A percentile compares a stretch with the other conserved stretches of the same genome.
phyloP scores from a whole-genome alignment of 2,888 invertebrate species.

The Epinotia ramella region DNA sequence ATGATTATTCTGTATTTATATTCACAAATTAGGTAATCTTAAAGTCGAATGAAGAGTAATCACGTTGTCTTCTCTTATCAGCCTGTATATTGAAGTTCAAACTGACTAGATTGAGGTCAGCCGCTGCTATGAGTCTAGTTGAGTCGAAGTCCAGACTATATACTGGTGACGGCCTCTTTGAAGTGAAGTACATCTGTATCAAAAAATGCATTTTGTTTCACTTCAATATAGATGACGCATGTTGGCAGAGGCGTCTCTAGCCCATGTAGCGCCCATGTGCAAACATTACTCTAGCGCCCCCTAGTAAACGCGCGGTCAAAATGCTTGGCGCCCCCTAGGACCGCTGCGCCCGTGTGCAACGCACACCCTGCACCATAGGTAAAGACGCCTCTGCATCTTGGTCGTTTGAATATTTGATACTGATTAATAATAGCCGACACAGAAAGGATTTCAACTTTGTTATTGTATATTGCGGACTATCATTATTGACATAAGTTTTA shows the following conservation, averaged over 20 bases:
- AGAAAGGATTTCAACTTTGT: too few relatives aligned
- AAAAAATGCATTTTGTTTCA: background rate
- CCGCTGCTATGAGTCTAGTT: constrained; percentile 70
- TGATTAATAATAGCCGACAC: background rate
- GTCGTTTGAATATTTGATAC: background rate
- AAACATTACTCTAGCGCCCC: too few relatives aligned
- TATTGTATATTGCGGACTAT: background rate
- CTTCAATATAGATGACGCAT: background rate
- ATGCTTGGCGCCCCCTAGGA: too few relatives aligned
- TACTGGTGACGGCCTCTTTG: constrained; percentile 71
- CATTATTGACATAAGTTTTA: background rate
- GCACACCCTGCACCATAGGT: too few relatives aligned
- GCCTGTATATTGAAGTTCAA: constrained; percentile 67
- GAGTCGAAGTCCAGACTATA: constrained; percentile 76
- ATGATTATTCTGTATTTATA: background rate
- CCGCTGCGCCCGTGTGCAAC: too few relatives aligned
- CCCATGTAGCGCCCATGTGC: too few relatives aligned
- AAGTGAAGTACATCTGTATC: constrained; percentile 79
- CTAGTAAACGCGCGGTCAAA: too few relatives aligned
- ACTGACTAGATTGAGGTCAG: constrained; percentile 68
- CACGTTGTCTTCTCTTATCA: constrained; percentile 52
- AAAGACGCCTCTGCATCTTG: too few relatives aligned
- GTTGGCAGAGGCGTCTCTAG: too few relatives aligned
- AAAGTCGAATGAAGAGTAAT: constrained; percentile 70
- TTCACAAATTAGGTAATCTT: constrained; percentile 18